Conservation (phyloP, 2,113 vertebrate genomes). For the Colossoma macropomum region DNA sequence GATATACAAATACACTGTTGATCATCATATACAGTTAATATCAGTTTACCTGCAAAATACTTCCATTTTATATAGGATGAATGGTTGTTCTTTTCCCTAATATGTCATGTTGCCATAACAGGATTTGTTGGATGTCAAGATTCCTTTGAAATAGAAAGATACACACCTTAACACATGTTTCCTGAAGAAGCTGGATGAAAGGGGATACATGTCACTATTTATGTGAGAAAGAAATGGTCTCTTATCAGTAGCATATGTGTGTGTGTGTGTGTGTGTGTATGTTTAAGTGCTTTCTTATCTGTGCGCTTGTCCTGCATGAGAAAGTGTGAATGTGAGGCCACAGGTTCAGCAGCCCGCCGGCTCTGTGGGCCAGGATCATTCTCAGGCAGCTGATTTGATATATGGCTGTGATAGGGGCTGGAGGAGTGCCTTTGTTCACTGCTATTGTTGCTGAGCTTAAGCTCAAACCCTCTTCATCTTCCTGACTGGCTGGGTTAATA, state of each 20-base stretch:
- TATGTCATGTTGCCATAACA: background rate
- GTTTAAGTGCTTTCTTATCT: constrained; percentile 58
- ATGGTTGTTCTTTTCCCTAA: background rate
- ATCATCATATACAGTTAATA: background rate
- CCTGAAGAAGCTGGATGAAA: constrained; percentile 31
- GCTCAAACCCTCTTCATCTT: constrained; percentile 82
- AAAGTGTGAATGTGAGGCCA: constrained; percentile 51
- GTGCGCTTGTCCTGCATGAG: constrained; percentile 41
- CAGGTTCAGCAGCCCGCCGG: constrained; percentile 78
- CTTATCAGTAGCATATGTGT: constrained; percentile 58
- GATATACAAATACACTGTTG: too few relatives aligned
- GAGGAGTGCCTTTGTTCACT: constrained; percentile 80
- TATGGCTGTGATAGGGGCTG: constrained; percentile 82
- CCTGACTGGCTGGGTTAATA: constrained; percentile 78
- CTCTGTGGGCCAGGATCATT: constrained; percentile 79
- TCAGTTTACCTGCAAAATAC: background rate
- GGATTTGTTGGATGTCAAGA: background rate
- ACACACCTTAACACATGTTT: constrained; percentile 8
- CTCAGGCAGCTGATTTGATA: constrained; percentile 82
- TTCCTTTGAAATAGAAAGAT: background rate
- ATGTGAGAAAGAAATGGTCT: constrained; percentile 42
- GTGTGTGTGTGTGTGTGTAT: constrained; percentile 59
- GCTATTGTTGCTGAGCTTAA: constrained; percentile 81
- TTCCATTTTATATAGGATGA: background rate
- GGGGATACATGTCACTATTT: constrained; percentile 43